These are phyloP conservation scores for Xiphophorus birchmanni DNA, from an alignment of 2,797 vertebrate genomes.

Conservation along the genomic window DNA sequence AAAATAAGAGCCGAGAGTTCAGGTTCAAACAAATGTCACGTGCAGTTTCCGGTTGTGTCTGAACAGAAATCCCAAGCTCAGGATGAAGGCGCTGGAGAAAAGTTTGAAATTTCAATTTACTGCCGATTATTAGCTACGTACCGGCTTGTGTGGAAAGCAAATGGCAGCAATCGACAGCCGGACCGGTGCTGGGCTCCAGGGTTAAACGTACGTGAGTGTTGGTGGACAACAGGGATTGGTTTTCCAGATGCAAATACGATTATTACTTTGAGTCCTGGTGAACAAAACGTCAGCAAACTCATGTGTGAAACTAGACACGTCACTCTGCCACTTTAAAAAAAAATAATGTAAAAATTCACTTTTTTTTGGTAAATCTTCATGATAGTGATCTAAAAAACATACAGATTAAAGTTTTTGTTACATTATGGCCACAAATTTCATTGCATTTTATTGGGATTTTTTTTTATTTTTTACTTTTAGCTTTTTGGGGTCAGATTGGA, in stretches of 20 bases:
- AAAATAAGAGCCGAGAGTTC: slow-evolving; percentile 17
- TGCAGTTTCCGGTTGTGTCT: slow-evolving; percentile 4
- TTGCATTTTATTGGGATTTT: background rate
- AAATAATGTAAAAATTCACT: no score
- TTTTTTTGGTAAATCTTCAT: background rate
- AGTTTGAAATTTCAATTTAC: slow-evolving; percentile 2
- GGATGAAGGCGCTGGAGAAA: background rate
- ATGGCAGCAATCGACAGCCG: slow-evolving; percentile 13
- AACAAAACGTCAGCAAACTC: slow-evolving; percentile 21
- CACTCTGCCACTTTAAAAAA: background rate
- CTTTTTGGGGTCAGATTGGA: background rate
- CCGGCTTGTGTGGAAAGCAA: slow-evolving; percentile 21
- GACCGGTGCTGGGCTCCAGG: slow-evolving; percentile 12
- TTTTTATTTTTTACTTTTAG: background rate
- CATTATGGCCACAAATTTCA: background rate
- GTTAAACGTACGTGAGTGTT: slow-evolving; percentile 13
- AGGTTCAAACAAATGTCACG: slow-evolving; percentile 18
- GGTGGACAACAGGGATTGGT: slow-evolving; percentile 13
- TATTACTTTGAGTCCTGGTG: background rate
- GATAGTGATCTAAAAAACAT: background rate
- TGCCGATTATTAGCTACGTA: slow-evolving; percentile 29
- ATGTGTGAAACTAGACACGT: background rate
- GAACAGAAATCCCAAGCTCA: background rate
- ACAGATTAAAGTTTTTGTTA: background rate
- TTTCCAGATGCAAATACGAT: slow-evolving; percentile 29